These are phyloP conservation scores for Sula dactylatra DNA, from an alignment of 2,113 vertebrate genomes.

Conservation along the genomic window DNA sequence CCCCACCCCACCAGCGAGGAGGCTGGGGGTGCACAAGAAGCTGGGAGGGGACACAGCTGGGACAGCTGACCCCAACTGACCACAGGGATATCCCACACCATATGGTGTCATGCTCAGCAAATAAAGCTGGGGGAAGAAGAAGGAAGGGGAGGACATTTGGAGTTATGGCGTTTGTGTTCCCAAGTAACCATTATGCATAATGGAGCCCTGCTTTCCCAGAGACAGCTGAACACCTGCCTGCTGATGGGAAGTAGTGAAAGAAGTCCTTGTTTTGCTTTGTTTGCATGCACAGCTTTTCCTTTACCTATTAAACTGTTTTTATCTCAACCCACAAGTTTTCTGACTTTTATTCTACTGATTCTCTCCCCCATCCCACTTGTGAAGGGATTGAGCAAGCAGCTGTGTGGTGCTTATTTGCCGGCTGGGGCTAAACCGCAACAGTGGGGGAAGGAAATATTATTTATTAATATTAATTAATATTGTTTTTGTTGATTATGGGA, in stretches of 20 bases:
- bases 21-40: neutral
- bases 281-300: rapidly evolving
- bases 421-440: neutral
- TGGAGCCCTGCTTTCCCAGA: neutral
- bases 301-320: neutral
- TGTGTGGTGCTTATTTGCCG: neutral
- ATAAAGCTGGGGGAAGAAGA: neutral
- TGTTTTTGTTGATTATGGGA: neutral
- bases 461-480: neutral
- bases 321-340: neutral
- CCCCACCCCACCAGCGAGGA: rapidly evolving
- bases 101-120: neutral
- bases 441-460: neutral
- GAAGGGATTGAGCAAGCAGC: no score
- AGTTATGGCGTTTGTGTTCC: neutral
- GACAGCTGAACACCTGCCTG: neutral
- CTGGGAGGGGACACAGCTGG: neutral
- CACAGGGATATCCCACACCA: neutral
- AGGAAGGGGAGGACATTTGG: rapidly evolving
- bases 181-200: rapidly evolving
- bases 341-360: neutral
- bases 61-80: neutral
- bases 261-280: neutral
- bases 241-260: rapidly evolving
- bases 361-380: neutral